Conservation (phyloP, 1,140 invertebrate genomes). For the Pygmarrhopalites habei region DNA sequence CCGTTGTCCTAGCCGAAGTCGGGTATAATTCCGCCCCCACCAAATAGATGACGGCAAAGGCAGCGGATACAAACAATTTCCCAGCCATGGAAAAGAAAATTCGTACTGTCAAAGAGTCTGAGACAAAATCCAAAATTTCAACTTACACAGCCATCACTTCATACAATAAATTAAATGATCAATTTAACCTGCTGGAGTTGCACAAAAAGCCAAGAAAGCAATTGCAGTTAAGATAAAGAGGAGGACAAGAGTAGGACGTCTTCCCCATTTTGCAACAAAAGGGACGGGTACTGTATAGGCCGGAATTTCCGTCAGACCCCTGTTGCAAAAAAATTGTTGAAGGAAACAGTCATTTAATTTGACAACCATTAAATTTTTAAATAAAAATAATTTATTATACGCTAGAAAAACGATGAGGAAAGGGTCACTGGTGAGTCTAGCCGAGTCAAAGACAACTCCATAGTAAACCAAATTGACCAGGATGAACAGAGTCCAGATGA, state of each 20-base stretch:
- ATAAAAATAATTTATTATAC: constrained; percentile 17
- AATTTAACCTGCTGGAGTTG: constrained; percentile 21
- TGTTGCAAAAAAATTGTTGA: too few species aligned
- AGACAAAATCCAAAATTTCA: background rate
- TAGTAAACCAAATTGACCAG: constrained; percentile 31
- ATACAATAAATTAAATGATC: background rate
- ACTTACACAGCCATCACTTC: background rate
- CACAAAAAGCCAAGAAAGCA: constrained; percentile 7
- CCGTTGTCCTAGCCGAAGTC: constrained; percentile 55
- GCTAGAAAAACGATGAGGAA: constrained; percentile 33
- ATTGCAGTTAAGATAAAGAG: constrained; percentile 16
- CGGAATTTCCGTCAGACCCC: constrained; percentile 36
- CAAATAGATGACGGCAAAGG: constrained; percentile 62
- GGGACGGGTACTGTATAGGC: constrained; percentile 25
- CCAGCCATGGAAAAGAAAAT: constrained; percentile 26
- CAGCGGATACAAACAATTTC: constrained; percentile 45
- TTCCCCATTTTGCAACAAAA: constrained; percentile 27
- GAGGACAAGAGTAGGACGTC: constrained; percentile 22
- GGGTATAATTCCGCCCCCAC: constrained; percentile 67
- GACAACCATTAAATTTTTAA: background rate
- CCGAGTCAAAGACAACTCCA: constrained; percentile 30
- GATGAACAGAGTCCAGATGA: constrained; percentile 31
- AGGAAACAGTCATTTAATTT: too few species aligned
- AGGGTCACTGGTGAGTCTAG: constrained; percentile 24
- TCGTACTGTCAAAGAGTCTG: background rate